A percentile compares a stretch with the other conserved stretches of the same genome.
phyloP scores from a whole-genome alignment of 2,888 invertebrate species.

The Leucophora obtusa region DNA sequence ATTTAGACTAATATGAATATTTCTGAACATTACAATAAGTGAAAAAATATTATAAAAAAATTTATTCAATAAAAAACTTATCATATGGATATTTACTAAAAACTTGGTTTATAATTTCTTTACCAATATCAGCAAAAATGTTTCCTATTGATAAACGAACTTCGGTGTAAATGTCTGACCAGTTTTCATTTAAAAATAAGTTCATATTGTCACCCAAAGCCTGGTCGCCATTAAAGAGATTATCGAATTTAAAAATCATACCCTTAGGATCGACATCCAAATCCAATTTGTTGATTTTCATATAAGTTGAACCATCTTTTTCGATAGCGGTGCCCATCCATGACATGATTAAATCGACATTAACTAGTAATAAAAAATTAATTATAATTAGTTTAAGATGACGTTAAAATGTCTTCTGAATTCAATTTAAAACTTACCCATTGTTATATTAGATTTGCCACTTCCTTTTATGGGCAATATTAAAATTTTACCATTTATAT shows the following conservation, averaged over 20 bases:
- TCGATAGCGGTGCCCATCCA: constrained; percentile 51
- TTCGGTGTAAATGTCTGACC: constrained; percentile 69
- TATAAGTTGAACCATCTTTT: constrained; percentile 58
- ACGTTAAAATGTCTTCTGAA: too few species aligned
- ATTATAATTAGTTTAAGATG: too few species aligned
- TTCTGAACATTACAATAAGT: too few species aligned
- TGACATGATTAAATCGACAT: constrained; percentile 13
- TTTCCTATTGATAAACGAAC: constrained; percentile 44
- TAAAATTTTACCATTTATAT: constrained; percentile 73
- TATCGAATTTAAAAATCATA: constrained; percentile 71
- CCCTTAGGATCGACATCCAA: constrained; percentile 43
- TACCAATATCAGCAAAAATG: not conserved
- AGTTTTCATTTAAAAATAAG: constrained; percentile 79
- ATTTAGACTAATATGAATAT: too few species aligned
- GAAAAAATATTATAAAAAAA: too few species aligned
- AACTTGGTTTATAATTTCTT: constrained; percentile 73
- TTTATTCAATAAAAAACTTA: constrained; percentile 60
- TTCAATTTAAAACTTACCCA: constrained; percentile 59
- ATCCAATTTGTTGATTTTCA: constrained; percentile 58
- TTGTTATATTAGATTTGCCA: constrained; percentile 70
- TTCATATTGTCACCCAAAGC: constrained; percentile 79
- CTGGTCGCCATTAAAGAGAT: constrained; percentile 78
- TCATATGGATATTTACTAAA: constrained; percentile 73
- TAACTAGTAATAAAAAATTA: not conserved
- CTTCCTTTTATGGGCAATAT: constrained; percentile 73